phyloP scores from a whole-genome alignment of 2,113 vertebrate genomes.

The Clarias gariepinus region DNA sequence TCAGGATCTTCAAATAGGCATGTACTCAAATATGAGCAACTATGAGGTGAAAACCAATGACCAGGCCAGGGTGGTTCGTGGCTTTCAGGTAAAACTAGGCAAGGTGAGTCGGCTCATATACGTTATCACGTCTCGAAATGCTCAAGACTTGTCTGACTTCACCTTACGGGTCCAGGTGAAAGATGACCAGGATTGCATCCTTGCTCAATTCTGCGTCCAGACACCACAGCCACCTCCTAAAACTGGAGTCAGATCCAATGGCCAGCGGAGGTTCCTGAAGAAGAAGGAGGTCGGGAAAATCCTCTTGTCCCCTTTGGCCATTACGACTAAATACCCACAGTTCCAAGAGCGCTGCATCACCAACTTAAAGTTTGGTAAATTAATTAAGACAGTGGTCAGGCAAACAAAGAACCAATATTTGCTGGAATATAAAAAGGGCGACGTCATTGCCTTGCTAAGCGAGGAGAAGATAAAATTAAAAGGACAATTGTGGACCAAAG shows the following conservation, averaged over 20 bases:
- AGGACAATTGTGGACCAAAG: slow-evolving; percentile 94
- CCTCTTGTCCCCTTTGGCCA: slow-evolving; percentile 86
- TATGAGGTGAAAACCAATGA: slow-evolving; percentile 83
- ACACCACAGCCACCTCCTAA: slow-evolving; percentile 88
- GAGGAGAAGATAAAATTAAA: slow-evolving; percentile 91
- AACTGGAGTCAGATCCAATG: slow-evolving; percentile 69
- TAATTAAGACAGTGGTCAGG: slow-evolving; percentile 90
- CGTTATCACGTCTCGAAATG: slow-evolving; percentile 79
- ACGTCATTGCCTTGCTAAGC: slow-evolving; percentile 86
- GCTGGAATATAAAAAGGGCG: slow-evolving; percentile 95
- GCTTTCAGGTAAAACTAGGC: slow-evolving; percentile 91
- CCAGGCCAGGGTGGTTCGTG: slow-evolving; percentile 79
- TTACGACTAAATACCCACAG: slow-evolving; percentile 83
- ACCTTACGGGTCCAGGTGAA: slow-evolving; percentile 92
- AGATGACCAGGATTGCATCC: slow-evolving; percentile 83
- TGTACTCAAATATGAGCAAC: slow-evolving; percentile 94
- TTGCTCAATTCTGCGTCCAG: slow-evolving; percentile 94
- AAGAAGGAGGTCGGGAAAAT: slow-evolving; percentile 96
- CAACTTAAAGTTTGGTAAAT: slow-evolving; percentile 87
- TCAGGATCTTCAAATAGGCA: slow-evolving; percentile 87
- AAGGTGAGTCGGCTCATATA: slow-evolving; percentile 90
- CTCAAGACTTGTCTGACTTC: slow-evolving; percentile 85
- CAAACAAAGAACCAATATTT: slow-evolving; percentile 93
- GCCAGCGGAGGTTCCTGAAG: slow-evolving; percentile 90
- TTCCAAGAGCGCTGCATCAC: slow-evolving; percentile 89